Evolutionary conservation across 2,797 vertebrate species (phyloP), one percentile per base, ranked within the genome.

Genomic region (Karalla daura): DNA sequence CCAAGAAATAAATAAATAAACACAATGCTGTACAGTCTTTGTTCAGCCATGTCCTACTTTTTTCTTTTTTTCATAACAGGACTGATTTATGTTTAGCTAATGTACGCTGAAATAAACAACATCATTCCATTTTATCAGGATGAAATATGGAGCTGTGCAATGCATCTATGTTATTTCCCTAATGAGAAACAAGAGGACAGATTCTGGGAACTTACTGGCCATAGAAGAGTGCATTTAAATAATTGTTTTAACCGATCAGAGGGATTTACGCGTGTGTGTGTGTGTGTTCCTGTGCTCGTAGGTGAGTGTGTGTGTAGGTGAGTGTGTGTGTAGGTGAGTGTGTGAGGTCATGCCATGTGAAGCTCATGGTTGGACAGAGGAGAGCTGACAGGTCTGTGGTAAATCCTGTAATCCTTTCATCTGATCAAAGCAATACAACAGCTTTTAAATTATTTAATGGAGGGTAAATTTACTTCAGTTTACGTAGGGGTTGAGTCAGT

Each of bases 401-500:
- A 92, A 92, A 93, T 92, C 91, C 91, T 72, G 51, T 91, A 93
- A 94, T 93, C 93, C 88, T 76, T 87, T 88, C 74, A 91, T 90
- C 82, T 93, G 90, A 93, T 92, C 88, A 92, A 92, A 93, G 88
- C 89, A 82, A 90, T 72, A 89, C 80, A 90, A 88, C 90, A 85
- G 91, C 87, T 91, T 92, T 92, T 82, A 89, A 89, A 91, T 92
- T 15, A 91, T 92, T 92, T 87, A 90, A 88, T 89, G 80, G 78
- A 88, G 78, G 76, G 67, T 81, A 68, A 45, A 66, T 78, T 83
- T 74, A 85, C 66, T 75, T 68, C 58, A 66, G 64, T 82, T 66
- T 63, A 70, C 61, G 78, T 66, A 47, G 54, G 27, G 49, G 45
- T 27, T 58, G 28, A 67, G 63, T 74, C 32, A 33, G 53, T n/a